These are phyloP conservation scores for Hozukius guyotensis DNA, from an alignment of 2,797 vertebrate species.

Conservation along the genomic window DNA sequence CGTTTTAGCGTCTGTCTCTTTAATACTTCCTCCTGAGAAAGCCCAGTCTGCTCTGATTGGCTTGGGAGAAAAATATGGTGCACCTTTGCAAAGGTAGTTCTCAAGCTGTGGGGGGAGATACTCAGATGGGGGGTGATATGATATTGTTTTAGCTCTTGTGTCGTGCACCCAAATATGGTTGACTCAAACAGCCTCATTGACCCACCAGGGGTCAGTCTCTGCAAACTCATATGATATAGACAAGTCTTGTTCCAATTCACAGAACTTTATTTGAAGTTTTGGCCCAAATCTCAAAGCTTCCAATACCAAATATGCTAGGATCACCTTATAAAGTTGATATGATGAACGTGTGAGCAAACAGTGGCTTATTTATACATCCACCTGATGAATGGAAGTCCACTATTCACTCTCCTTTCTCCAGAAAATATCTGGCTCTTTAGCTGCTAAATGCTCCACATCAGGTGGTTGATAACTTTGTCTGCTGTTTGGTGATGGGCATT, in stretches of 20 bases:
- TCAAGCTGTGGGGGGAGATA: too few relatives aligned
- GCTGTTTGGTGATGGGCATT: not conserved
- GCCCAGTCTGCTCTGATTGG: not conserved
- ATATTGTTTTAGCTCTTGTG: not conserved
- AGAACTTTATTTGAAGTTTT: not conserved
- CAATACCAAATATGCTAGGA: not conserved
- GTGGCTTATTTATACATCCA: not conserved
- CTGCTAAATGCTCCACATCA: not conserved
- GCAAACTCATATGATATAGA: not conserved
- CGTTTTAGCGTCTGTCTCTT: too few relatives aligned
- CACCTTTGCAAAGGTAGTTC: too few relatives aligned
- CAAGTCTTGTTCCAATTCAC: not conserved
- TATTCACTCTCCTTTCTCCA: not conserved
- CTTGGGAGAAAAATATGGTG: not conserved
- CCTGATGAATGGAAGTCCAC: not conserved
- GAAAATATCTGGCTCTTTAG: not conserved
- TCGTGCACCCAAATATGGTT: too few relatives aligned
- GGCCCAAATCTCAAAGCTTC: not conserved
- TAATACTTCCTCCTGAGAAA: too few relatives aligned
- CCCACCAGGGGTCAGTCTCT: conserved; percentile 52
- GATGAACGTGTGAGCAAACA: not conserved
- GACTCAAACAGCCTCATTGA: not conserved
- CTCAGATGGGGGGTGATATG: too few relatives aligned
- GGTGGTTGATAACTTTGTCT: too few relatives aligned
- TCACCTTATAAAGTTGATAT: not conserved